Conservation (phyloP, 2,113 vertebrate species). For the Melanerpes aurifrons region DNA sequence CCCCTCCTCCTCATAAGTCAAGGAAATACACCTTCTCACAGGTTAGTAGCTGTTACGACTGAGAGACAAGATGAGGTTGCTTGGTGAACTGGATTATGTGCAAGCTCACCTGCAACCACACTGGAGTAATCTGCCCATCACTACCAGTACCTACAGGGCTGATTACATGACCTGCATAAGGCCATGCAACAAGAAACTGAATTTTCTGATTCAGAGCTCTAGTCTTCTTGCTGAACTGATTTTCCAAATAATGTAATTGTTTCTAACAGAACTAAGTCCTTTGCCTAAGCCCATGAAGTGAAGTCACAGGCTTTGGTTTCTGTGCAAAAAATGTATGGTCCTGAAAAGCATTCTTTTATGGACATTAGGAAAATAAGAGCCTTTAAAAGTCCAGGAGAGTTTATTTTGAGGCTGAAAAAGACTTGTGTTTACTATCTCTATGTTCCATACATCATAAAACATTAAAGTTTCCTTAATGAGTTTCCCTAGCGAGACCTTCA, state of each 20-base stretch:
- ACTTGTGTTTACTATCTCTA: not conserved
- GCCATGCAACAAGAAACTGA: not conserved
- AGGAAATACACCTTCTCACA: not conserved
- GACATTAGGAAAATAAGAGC: not conserved
- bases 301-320: not conserved
- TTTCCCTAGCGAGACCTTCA: not conserved
- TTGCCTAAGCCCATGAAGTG: not conserved
- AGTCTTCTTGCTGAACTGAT: not conserved
- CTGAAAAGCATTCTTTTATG: not conserved
- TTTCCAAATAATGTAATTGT: not conserved
- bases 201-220: not conserved
- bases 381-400: not conserved
- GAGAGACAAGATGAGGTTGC: not conserved
- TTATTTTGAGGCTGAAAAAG: not conserved
- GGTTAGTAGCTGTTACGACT: not conserved
- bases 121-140: not conserved
- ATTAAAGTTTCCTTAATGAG: not conserved
- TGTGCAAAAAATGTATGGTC: not conserved
- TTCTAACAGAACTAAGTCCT: not conserved
- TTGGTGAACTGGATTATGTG: not conserved
- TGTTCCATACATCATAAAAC: not conserved
- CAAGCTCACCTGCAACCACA: rapidly evolving
- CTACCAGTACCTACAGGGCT: not conserved
- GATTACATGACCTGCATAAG: not conserved
- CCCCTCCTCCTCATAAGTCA: conserved; percentile 16